Evolutionary conservation across 2,113 vertebrate species (phyloP), one percentile per base, ranked within the genome.

Genomic region (Aptenodytes patagonicus): DNA sequence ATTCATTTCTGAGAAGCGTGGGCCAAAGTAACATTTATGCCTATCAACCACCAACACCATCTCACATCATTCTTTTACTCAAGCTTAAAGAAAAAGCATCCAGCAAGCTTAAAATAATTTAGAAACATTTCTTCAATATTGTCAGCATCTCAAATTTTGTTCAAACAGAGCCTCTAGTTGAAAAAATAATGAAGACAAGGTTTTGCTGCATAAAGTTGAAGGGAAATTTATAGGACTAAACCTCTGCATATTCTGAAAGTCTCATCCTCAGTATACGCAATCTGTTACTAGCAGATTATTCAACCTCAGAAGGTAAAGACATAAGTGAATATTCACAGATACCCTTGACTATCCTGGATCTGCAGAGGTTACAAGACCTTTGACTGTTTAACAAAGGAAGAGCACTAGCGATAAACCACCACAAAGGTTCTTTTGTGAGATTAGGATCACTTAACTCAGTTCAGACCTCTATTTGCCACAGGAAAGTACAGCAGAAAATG

Each of bases 381-480:
- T 76, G 42, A 55, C 49, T 83, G 32, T 78, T 95, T 80, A 94
- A 87, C 71, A 83, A 90, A 90, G 46, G 80, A 72, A 86, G 49
- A 91, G 62, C 34, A 69, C 15, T 75, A 88, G 85, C 65, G 95
- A 85, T 85, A 95, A 93, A 91, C 58, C 22, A 85, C 40, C 61
- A 96, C 81, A 92, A 86, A 84, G 42, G 64, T 75, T 93, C 95
- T 72, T 96, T 81, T 81, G 91, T 95, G 87, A 94, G 88, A 97
- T 95, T 84, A 86, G 65, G 95, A 97, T 97, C 96, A 84, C 78
- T 96, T 92, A 77, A 95, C 86, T 87, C 77, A 91, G 55, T 87
- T 47, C 54, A 93, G 52, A 71, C 89, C 49, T 79, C 80, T 97
- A 89, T 2, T 9, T 79, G 65, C 77, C 89, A 90, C 20, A 87